phyloP scores from a whole-genome alignment of 2,888 invertebrate genomes.

The Arge pagana region DNA sequence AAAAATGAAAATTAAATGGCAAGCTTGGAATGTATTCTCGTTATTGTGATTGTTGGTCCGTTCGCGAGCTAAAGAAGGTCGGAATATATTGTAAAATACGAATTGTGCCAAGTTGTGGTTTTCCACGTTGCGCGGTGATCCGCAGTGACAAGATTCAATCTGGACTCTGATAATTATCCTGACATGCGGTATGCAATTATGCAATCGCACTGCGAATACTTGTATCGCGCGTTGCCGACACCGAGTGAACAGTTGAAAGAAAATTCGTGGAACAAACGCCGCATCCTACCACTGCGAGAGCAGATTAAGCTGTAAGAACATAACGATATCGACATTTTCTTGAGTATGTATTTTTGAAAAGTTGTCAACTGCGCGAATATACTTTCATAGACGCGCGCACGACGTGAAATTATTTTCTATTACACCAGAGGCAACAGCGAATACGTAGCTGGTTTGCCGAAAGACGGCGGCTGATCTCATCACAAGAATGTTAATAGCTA shows the following conservation, averaged over 20 bases:
- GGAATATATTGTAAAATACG: slow-evolving; percentile 1
- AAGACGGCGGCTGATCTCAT: slow-evolving; percentile 43
- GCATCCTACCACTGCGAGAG: no score
- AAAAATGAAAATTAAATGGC: no score
- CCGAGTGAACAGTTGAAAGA: slow-evolving; percentile 9
- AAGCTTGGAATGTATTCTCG: no score
- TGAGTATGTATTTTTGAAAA: no score
- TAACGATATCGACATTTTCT: no score
- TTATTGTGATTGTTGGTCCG: no score
- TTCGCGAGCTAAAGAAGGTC: no score
- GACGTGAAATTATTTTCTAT: slow-evolving; percentile 10
- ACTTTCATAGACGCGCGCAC: no score
- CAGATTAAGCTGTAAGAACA: no score
- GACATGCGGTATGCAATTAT: slow-evolving; percentile 4
- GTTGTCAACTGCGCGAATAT: no score
- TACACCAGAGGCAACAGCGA: slow-evolving; percentile 8
- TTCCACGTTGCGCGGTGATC: not conserved
- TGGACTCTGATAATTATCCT: slow-evolving; percentile 14
- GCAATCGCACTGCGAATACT: not conserved
- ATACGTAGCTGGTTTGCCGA: slow-evolving; percentile 37
- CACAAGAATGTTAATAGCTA: slow-evolving; percentile 22
- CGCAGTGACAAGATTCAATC: slow-evolving; percentile 14
- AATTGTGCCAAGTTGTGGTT: slow-evolving; percentile 2
- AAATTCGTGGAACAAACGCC: no score
- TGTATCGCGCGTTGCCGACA: slow-evolving; percentile 9